Evolutionary conservation across 2,888 invertebrate genomes (phyloP), one percentile per base, ranked within the genome.

Genomic region (Tiliacea aurago): DNA sequence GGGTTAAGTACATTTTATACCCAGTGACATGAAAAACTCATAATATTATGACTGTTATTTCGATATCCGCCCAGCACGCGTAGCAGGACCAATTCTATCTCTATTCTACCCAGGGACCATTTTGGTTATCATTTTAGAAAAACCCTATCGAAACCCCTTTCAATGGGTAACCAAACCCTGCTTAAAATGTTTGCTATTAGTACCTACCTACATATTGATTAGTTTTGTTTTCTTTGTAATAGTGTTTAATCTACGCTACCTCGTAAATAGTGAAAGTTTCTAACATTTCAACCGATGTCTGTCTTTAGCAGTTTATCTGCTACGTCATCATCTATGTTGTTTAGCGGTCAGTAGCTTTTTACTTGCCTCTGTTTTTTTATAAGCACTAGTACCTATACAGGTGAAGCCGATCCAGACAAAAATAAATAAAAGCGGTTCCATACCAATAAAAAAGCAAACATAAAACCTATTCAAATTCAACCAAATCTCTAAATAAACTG

Each of bases 401-500:
- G 3, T 51, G 18, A 18, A 1, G 7, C 41, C 11, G 13, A 4
- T 37, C n/a, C 18, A 77, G 37, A 69, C 28, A 69, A 59, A 77
- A 69, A 77, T 51, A 59, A 47, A 53, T 28, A 49, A 45, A 1
- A 6, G 1, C 10, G 0, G 2, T 37, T 28, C 13, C 28, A 13
- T 1, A 15, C 37, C 47, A 61, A 53, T 18, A 43, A 41, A 53
- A 43, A 33, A 64, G 5, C 15, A 55, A 58, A 62, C 9, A 51
- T 68, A 78, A 53, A 49, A 0, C 0, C 37, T 6, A 43, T 45
- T 58, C 18, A 41, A 71, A 63, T 11, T 37, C 43, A 43, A 72
- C 28, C 20, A 37, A 59, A 62, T 20, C 43, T 62, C 45, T 49
- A 51, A 77, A 80, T 33, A 56, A 76, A 81, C 82, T 76, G 43